A percentile compares a stretch with the other conserved stretches of the same genome.
Conservation (phyloP, 2,113 vertebrate species). For the Vombatus ursinus region DNA sequence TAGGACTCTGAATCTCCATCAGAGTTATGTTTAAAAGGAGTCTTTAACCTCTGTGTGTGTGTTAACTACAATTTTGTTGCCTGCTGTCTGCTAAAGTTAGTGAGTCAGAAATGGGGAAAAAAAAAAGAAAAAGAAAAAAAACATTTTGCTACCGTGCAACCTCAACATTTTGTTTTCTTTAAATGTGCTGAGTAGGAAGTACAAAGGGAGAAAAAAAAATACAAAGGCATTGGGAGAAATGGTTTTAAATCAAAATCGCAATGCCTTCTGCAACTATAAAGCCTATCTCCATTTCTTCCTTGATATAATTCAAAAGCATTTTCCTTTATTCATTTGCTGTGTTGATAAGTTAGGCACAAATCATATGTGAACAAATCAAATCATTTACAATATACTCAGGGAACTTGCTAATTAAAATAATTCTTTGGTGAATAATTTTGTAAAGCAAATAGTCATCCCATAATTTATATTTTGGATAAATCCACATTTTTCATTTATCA, state of each 20-base stretch:
- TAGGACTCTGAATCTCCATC: neutral
- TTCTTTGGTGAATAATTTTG: constrained; percentile 38
- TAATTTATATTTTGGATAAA: constrained; percentile 1
- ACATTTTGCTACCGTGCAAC: neutral
- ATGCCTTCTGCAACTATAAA: neutral
- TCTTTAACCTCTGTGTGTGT: neutral
- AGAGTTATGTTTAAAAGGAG: neutral
- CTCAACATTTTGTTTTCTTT: neutral
- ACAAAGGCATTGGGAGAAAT: neutral
- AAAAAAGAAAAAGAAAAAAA: too few species aligned
- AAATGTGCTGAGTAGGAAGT: neutral
- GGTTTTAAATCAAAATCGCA: neutral
- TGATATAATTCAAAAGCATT: neutral
- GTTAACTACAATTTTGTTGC: neutral
- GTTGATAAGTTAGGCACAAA: neutral
- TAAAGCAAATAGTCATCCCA: constrained; percentile 26
- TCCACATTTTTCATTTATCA: neutral
- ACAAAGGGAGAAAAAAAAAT: neutral
- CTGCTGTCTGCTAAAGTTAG: neutral
- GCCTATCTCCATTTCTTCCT: neutral
- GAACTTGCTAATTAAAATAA: constrained; percentile 53
- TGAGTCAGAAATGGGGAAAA: neutral
- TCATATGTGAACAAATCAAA: neutral
- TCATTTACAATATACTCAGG: neutral
- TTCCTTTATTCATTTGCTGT: neutral